A percentile compares a stretch with the other conserved stretches of the same genome.
Conservation (phyloP, 2,888 invertebrate species). For the Cantharis flavilabris region DNA sequence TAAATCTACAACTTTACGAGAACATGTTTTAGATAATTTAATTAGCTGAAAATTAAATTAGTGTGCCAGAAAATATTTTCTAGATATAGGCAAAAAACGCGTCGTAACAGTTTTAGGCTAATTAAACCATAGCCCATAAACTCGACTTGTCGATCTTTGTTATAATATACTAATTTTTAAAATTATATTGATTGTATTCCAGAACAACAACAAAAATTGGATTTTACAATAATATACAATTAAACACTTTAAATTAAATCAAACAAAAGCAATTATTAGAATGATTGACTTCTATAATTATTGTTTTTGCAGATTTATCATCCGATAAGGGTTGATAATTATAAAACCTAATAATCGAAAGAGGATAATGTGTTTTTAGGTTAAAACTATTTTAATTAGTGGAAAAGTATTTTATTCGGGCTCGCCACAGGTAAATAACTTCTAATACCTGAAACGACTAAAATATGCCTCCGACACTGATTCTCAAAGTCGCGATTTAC, state of each 20-base stretch:
- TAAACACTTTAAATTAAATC: no score
- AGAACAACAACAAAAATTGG: no score
- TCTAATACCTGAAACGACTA: neutral
- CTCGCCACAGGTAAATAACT: neutral
- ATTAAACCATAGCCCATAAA: neutral
- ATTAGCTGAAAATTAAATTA: neutral
- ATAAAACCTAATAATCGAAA: neutral
- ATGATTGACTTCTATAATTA: neutral
- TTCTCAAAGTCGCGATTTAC: conserved; percentile 41
- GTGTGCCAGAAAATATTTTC: neutral
- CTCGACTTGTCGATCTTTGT: no score
- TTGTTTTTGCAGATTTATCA: neutral
- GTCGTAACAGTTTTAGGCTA: no score
- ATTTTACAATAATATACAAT: no score
- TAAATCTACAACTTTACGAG: neutral
- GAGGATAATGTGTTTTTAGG: neutral
- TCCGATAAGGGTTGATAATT: neutral
- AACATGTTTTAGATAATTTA: no score
- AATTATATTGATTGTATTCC: no score
- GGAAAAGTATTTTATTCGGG: neutral
- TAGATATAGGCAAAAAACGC: neutral
- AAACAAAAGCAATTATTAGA: neutral
- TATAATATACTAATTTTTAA: no score
- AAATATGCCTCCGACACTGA: conserved; percentile 36
- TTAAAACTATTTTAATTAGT: neutral